Conservation (phyloP, 2,113 vertebrate genomes). For the Columba janthina region DNA sequence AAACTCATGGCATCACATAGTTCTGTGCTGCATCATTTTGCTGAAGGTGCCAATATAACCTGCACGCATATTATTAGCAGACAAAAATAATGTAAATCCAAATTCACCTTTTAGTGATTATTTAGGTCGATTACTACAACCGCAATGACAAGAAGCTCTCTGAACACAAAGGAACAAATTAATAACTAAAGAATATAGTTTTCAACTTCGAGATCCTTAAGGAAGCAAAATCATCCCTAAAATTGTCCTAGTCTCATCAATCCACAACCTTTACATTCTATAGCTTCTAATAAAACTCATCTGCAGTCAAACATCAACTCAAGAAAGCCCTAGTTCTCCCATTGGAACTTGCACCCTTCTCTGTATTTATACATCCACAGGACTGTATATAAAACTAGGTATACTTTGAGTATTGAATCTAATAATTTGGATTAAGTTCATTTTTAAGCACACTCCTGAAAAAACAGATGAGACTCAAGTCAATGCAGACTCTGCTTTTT, state of each 20-base stretch:
- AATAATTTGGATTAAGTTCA: not conserved
- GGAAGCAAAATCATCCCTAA: not conserved
- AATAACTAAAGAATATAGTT: not conserved
- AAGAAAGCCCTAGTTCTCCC: not conserved
- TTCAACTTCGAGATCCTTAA: not conserved
- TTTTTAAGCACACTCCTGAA: not conserved
- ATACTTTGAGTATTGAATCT: not conserved
- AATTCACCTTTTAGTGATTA: not conserved
- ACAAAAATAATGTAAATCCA: not conserved
- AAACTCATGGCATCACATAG: not conserved
- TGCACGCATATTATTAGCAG: not conserved
- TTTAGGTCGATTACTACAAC: not conserved
- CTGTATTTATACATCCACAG: not conserved
- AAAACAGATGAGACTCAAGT: not conserved
- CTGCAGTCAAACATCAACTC: not conserved
- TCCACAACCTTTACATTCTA: not conserved
- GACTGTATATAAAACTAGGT: not conserved
- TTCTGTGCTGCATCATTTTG: not conserved
- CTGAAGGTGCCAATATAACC: not conserved
- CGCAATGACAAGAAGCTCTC: not conserved
- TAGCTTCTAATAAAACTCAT: not conserved
- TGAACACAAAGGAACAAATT: not conserved
- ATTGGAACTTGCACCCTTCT: not conserved
- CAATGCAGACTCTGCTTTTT: constrained; percentile 60
- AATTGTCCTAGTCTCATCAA: not conserved